Evolutionary conservation across 2,113 vertebrate genomes (phyloP).

Genomic region (Peucedramus taeniatus): DNA sequence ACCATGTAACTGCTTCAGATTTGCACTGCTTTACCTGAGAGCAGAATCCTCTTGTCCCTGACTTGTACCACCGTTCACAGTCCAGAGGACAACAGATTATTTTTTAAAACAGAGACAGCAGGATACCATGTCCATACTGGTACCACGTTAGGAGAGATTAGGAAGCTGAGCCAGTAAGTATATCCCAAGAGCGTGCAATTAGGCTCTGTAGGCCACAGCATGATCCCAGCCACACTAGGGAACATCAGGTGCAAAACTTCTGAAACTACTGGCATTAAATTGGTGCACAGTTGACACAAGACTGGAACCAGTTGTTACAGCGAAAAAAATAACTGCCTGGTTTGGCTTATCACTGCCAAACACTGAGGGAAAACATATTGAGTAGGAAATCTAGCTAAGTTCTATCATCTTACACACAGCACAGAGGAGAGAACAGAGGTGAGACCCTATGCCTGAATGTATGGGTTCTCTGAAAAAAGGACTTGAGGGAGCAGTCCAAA

Average conservation of each 20-base stretch:
- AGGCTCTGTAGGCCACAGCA: not conserved
- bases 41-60: not conserved
- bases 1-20: not conserved
- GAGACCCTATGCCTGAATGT: not conserved
- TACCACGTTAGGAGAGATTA: not conserved
- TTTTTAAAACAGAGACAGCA: not conserved
- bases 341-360: not conserved
- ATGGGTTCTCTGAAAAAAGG: not conserved
- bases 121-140: not conserved
- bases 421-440: not conserved
- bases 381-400: not conserved
- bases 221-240: not conserved
- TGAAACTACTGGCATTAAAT: not conserved
- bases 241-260: not conserved
- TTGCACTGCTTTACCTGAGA: not conserved
- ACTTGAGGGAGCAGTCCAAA: not conserved
- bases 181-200: not conserved
- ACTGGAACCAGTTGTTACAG: not conserved
- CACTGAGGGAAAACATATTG: not conserved
- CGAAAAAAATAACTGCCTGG: not conserved
- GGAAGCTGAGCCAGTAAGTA: not conserved
- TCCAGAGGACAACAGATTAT: not conserved
- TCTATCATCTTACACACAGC: not conserved
- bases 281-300: not conserved
- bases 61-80: fast-evolving